phyloP scores from a whole-genome alignment of 1,140 invertebrate species.

The Homalodisca vitripennis region DNA sequence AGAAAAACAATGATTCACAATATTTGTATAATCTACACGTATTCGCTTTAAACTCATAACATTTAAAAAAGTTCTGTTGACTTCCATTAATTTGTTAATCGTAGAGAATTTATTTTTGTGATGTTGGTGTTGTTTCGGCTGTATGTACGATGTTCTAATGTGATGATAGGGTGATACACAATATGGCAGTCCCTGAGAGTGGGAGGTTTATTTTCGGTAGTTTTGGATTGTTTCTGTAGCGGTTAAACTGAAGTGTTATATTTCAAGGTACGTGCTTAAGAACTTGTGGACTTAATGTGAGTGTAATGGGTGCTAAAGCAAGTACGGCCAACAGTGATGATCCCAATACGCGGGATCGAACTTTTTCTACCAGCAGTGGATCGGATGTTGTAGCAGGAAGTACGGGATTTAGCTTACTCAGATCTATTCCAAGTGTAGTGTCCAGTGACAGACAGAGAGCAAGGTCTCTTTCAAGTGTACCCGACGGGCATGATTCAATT shows the following conservation, averaged over 20 bases:
- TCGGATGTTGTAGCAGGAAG: conserved; percentile 57
- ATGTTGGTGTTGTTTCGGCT: too few species aligned
- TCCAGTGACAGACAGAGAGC: conserved; percentile 72
- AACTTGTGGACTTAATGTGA: conserved; percentile 30
- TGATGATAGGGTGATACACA: too few species aligned
- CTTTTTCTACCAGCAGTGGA: conserved; percentile 72
- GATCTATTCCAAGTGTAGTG: conserved; percentile 69
- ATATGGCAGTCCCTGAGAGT: conserved; percentile 14
- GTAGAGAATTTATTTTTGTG: too few species aligned
- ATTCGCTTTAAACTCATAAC: too few species aligned
- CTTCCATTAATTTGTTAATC: too few species aligned
- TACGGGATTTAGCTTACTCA: conserved; percentile 68
- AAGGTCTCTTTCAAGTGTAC: conserved; percentile 78
- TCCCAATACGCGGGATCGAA: conserved; percentile 68
- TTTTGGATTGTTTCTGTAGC: not conserved
- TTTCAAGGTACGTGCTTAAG: not conserved
- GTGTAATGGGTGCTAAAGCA: conserved; percentile 75
- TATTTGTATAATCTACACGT: too few species aligned
- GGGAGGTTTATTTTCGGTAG: not conserved
- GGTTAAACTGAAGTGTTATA: not conserved
- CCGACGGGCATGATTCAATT: conserved; percentile 54
- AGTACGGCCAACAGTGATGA: conserved; percentile 71
- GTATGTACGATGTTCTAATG: too few species aligned
- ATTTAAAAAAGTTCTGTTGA: too few species aligned
- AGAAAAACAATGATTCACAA: too few species aligned